phyloP scores from a whole-genome alignment of 2,113 vertebrate genomes.

The Sturnira hondurensis region DNA sequence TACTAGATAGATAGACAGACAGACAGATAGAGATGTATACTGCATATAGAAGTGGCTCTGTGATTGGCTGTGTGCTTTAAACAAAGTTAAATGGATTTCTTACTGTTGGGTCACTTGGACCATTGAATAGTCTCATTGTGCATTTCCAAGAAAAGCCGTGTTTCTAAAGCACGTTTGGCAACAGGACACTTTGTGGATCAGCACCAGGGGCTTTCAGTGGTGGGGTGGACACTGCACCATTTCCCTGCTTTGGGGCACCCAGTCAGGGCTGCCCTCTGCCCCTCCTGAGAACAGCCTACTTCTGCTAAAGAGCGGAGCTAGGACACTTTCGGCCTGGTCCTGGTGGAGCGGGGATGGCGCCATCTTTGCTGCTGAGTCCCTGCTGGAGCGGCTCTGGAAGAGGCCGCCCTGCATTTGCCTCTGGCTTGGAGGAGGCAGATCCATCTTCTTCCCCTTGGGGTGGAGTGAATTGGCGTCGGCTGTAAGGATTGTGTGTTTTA shows the following conservation, averaged over 20 bases:
- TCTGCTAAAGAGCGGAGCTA: background rate
- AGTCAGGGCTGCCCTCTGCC: background rate
- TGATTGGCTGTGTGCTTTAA: background rate
- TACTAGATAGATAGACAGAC: background rate
- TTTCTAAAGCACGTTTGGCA: background rate
- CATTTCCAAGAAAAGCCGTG: background rate
- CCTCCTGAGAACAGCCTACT: background rate
- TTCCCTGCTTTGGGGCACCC: background rate
- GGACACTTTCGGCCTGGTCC: fast-evolving
- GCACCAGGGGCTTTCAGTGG: fast-evolving
- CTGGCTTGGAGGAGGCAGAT: background rate
- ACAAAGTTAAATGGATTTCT: background rate
- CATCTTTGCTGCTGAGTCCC: background rate
- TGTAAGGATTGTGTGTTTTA: background rate
- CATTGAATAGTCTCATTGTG: background rate
- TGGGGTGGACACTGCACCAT: too few species aligned
- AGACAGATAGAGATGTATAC: background rate
- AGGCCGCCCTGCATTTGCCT: background rate
- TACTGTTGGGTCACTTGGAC: background rate
- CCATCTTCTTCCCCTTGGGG: background rate
- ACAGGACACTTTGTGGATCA: background rate
- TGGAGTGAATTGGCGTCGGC: fast-evolving
- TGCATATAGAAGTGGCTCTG: background rate
- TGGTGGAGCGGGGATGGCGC: fast-evolving
- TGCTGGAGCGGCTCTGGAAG: background rate